Evolutionary conservation across 2,113 vertebrate species (phyloP), one percentile per base, ranked within the genome.

Genomic region (Platysternon megacephalum): DNA sequence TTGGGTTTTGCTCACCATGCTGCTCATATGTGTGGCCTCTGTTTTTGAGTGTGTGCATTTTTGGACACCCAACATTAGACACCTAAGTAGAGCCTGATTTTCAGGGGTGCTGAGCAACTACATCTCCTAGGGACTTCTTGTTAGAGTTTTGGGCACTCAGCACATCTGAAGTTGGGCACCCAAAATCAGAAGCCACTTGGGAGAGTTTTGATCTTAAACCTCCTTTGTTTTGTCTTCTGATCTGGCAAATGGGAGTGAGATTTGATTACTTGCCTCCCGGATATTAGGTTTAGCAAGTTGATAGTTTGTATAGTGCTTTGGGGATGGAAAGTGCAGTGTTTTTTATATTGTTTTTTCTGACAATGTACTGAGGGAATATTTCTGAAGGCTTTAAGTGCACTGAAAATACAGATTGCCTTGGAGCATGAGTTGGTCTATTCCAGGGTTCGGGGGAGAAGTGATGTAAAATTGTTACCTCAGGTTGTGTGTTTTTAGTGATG

Each of bases 111-210:
- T 82, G 26, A 8, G 0, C 13, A 49, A 19, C 16, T 1, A 0
- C 5, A 85, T 84, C 72, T 88, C 6, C 58, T 51, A 48, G 22
- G 14, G 10, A 6, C 3, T 51, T 51, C 5, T 44, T 65, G 32
- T 24, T 52, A 72, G 46, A 0, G 44, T 44, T 39, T 46, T 55
- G 44, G 76, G 17, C 19, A 79, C 86, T 79, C 55, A 14, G 0
- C 82, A 74, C n/a, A 12, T 48, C 51, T 22, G 29, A 10, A 5
- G 79, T 32, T 7, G 16, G 80, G 48, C 56, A 26, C 39, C 68
- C 1, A 0, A 8, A 81, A 17, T 0, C 32, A 29, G 48, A 48
- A 21, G 29, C 8, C 79, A 0, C 79, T 39, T 0, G 0, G 21
- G 16, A 14, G 74, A 74, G 55, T 35, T 52, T 51, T 48, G 87